Evolutionary conservation across 2,888 invertebrate species (phyloP), one percentile per base, ranked within the genome.

Genomic region (Sinhomidia bicolor): DNA sequence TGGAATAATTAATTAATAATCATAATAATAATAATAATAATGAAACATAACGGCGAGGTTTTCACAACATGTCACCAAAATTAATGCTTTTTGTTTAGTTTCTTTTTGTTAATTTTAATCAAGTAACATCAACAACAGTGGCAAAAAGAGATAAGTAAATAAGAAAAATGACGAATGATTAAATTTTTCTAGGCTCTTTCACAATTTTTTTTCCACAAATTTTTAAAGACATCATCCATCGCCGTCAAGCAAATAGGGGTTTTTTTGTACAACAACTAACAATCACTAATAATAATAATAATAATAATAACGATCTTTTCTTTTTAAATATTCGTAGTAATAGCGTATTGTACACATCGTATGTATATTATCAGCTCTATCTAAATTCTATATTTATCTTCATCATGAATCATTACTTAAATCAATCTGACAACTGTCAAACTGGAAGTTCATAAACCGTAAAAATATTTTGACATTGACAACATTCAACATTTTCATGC

Each of bases 221-320:
- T 54, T 36, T 17, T 54, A 10, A 32, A 65, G 17, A 65, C 65
- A 65, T 65, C 65, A 32, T 23, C 12, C 47, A 23, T 26, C 1
- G 23, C 14, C 71, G 26, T 47, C 10, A 68, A 74, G 47, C 44
- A 44, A 41, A 62, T 29, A 36, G n/a, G 44, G 20, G 1, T 57
- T 57, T 23, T 23, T 23, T 9, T 57, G 78, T 78, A 78, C 78
- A 78, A 78, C 78, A 78, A 78, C 78, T 54, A 54, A 36, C 32
- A 54, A 78, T 78, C 78, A 78, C 54, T 78, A 78, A 29, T n/a
- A n/a, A n/a, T n/a, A n/a, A n/a, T n/a, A n/a, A n/a, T n/a, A n/a
- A n/a, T n/a, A n/a, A n/a, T n/a, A n/a, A 76, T n/a, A n/a, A 20
- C 57, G 57, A 57, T 57, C 20, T 17, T 17, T 36, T 36, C 36